Evolutionary conservation across 64 coral and sea anemone species (phyloP).

Genomic region (Pachyseris speciosa): DNA sequence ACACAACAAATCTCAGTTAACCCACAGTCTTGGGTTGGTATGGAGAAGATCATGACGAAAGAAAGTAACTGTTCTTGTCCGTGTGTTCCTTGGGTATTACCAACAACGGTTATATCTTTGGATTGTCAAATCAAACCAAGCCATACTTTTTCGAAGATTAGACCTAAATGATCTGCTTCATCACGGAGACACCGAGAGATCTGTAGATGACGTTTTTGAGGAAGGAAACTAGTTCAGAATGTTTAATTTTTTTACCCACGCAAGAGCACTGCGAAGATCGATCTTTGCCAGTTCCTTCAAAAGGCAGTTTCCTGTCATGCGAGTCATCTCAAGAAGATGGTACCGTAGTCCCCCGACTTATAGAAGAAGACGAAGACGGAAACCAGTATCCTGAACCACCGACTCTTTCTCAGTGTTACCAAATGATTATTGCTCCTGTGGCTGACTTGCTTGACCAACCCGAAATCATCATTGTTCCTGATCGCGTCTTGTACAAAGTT

Average conservation of each 20-base stretch:
- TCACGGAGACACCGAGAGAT: background rate
- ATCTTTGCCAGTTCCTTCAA: background rate
- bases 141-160: background rate
- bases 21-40: background rate
- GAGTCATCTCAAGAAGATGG: background rate
- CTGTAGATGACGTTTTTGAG: background rate
- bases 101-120: background rate
- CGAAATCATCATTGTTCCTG: conserved; percentile 34
- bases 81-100: background rate
- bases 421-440: background rate
- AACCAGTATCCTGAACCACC: background rate
- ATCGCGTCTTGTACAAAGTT: background rate
- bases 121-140: background rate
- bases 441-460: background rate
- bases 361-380: background rate
- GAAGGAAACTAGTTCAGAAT: background rate
- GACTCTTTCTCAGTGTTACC: background rate
- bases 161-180: background rate
- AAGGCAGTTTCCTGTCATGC: background rate
- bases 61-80: background rate
- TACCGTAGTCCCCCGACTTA: background rate
- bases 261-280: background rate
- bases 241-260: background rate
- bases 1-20: background rate
- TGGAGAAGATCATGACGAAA: background rate